Percentiles rank a stretch among this genome's conserved stretches.
phyloP scores from a whole-genome alignment of 2,888 invertebrate genomes.

The Antheraea yamamai region DNA sequence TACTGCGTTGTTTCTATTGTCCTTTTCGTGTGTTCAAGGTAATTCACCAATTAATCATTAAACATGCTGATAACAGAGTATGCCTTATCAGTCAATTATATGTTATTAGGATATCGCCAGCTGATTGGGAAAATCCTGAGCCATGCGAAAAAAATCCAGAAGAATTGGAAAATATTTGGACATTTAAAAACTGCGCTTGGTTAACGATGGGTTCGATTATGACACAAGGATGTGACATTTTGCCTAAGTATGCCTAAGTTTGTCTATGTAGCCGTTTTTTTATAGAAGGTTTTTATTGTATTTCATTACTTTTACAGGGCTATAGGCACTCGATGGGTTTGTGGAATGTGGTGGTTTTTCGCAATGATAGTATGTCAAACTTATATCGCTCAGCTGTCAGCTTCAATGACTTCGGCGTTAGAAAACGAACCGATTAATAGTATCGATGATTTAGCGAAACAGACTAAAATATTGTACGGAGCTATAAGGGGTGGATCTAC shows the following conservation, averaged over 20 bases:
- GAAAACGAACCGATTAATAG: slow-evolving; percentile 93
- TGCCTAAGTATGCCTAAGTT: slow-evolving; percentile 87
- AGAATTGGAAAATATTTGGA: slow-evolving; percentile 95
- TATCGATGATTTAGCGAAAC: slow-evolving; percentile 94
- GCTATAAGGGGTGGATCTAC: slow-evolving; percentile 93
- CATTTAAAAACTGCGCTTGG: slow-evolving; percentile 94
- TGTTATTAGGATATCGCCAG: slow-evolving; percentile 88
- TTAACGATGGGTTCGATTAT: slow-evolving; percentile 95
- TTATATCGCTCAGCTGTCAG: slow-evolving; percentile 96
- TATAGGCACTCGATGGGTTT: slow-evolving; percentile 93
- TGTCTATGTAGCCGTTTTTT: background rate
- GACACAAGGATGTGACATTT: slow-evolving; percentile 95
- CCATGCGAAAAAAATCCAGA: slow-evolving; percentile 93
- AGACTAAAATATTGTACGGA: slow-evolving; percentile 96
- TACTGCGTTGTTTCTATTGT: slow-evolving; percentile 91
- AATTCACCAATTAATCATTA: slow-evolving; percentile 21
- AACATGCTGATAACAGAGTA: background rate
- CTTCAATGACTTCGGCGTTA: slow-evolving; percentile 93
- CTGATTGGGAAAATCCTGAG: slow-evolving; percentile 97
- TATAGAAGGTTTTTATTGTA: background rate
- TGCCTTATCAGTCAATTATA: slow-evolving; percentile 4
- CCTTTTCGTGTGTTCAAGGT: slow-evolving; percentile 91
- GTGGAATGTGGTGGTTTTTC: slow-evolving; percentile 97
- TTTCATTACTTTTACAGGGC: slow-evolving; percentile 81
- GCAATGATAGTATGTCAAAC: slow-evolving; percentile 95